Conservation (phyloP, 2,113 vertebrate genomes). For the Gobiocypris rarus region DNA sequence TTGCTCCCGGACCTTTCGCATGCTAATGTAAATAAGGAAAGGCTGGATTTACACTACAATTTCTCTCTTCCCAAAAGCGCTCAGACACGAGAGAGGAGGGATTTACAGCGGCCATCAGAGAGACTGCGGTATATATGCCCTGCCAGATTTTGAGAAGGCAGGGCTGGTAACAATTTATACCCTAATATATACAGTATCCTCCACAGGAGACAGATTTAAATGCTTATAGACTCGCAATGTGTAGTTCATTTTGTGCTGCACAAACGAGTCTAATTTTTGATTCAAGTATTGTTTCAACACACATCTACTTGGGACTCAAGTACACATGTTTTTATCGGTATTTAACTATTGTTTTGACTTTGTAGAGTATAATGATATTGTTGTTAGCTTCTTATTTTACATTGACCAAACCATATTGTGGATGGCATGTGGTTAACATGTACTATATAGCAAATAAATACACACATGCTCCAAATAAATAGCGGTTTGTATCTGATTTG, state of each 20-base stretch:
- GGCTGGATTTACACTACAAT: constrained; percentile 48
- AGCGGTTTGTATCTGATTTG: constrained; percentile 21
- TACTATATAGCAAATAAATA: constrained; percentile 3
- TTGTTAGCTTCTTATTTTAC: constrained; percentile 27
- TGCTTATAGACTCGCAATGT: constrained; percentile 15
- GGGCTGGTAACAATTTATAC: constrained; percentile 8
- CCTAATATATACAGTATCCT: background rate
- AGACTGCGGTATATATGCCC: constrained; percentile 24
- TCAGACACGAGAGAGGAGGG: constrained; percentile 47
- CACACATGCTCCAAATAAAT: constrained; percentile 23
- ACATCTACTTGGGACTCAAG: constrained; percentile 4
- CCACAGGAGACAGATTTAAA: background rate
- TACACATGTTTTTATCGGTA: background rate
- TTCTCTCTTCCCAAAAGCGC: constrained; percentile 19
- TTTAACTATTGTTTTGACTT: constrained; percentile 18
- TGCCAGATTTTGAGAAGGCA: constrained; percentile 31
- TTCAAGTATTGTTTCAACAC: constrained; percentile 17
- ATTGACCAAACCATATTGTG: background rate
- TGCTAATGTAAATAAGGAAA: constrained; percentile 47
- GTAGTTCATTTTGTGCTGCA: background rate
- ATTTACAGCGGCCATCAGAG: constrained; percentile 49
- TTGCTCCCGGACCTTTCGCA: constrained; percentile 44
- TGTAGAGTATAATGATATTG: background rate
- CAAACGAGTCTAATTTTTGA: background rate
- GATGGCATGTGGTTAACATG: background rate